Evolutionary conservation across 1,140 invertebrate genomes (phyloP), one percentile per base, ranked within the genome.

Genomic region (Holcopasites calliopsidis): DNA sequence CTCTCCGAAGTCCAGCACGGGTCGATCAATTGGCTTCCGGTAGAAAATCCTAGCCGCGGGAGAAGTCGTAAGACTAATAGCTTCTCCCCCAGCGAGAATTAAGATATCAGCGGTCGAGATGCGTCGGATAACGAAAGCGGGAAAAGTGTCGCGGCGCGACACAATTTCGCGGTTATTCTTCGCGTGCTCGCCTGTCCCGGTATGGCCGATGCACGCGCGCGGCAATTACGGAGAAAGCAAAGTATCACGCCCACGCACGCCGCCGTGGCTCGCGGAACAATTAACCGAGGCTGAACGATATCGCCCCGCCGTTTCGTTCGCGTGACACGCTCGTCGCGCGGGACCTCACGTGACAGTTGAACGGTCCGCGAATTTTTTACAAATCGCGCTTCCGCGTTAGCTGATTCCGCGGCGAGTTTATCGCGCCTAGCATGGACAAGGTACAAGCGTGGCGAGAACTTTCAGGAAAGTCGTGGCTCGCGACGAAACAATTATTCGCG

Each of bases 221-320:
- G 54, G 18, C 28, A 55, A 60, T 61, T 58, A 57, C 21, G n/a
- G 62, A 47, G 44, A 73, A 65, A 78, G 64, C 61, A 42, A 21
- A 33, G n/a, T 68, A 54, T 58, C 38, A 52, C 57, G 66, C 40
- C 66, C 47, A 72, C 61, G 68, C 44, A 77, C 62, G 44, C 40
- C 10, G 38, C 33, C 40, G 40, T 13, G 77, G 35, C 50, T 74
- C 64, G 47, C 21, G 44, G 38, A 38, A 61, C 79, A 84, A 84
- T 84, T 84, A 84, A 83, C 50, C 49, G 52, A 33, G 50, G n/a
- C 11, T 28, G 7, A 44, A 58, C 66, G 60, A 50, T 78, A 78
- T 76, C 71, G 71, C 71, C 52, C 44, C 75, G 82, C 76, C 80
- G 76, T 80, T 83, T 64, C 54, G 44, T 23, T 82, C 78, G 80